phyloP scores from a whole-genome alignment of 2,113 vertebrate genomes.

The Copsychus sechellarum region DNA sequence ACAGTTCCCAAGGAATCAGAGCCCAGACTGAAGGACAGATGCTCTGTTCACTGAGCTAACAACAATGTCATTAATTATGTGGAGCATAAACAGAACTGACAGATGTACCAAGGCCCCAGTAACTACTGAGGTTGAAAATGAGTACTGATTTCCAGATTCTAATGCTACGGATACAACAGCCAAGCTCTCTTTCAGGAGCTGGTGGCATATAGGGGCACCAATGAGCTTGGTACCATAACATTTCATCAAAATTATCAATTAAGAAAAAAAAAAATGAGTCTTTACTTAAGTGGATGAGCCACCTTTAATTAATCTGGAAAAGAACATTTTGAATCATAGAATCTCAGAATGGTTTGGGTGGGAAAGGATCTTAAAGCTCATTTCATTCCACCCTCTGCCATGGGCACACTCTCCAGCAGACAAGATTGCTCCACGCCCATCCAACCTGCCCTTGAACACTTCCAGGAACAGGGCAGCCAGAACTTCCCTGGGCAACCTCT shows the following conservation, averaged over 20 bases:
- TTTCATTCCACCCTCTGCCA: neutral
- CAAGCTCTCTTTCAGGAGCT: neutral
- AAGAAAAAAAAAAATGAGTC: neutral
- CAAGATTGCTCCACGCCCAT: neutral
- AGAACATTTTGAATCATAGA: neutral
- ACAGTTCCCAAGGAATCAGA: neutral
- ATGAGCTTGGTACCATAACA: neutral
- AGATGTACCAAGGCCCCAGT: neutral
- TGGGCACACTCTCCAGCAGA: neutral
- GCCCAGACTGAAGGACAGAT: neutral
- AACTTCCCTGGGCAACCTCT: neutral
- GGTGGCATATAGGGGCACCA: neutral
- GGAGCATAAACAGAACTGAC: neutral
- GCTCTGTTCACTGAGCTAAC: neutral
- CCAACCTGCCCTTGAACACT: neutral
- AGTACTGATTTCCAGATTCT: neutral
- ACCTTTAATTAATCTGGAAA: neutral
- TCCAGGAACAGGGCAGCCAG: neutral
- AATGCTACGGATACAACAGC: neutral
- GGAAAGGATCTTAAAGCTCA: neutral
- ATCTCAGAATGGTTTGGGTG: neutral
- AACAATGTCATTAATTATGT: neutral
- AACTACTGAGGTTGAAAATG: neutral
- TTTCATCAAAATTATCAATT: neutral
- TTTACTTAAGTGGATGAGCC: neutral